phyloP scores from a whole-genome alignment of 2,797 vertebrate genomes.

The Cossypha heuglini region DNA sequence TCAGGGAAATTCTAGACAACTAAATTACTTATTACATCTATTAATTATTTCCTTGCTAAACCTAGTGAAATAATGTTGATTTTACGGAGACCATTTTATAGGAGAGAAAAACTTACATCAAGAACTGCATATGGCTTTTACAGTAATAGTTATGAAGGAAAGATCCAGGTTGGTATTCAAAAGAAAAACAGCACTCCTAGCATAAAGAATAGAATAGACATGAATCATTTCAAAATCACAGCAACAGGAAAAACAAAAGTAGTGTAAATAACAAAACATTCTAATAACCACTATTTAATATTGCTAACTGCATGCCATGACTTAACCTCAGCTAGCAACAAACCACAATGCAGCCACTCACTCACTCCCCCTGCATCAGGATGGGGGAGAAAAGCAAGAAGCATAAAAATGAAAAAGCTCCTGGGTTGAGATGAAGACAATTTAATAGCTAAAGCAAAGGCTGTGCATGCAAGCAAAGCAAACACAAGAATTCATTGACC shows the following conservation, averaged over 20 bases:
- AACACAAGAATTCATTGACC: neutral
- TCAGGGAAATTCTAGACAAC: neutral
- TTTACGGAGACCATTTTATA: neutral
- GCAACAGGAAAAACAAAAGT: neutral
- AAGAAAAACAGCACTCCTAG: neutral
- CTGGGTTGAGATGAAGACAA: neutral
- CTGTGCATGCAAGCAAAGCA: neutral
- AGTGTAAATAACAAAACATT: neutral
- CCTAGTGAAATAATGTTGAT: neutral
- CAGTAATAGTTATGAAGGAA: neutral
- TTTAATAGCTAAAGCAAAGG: neutral
- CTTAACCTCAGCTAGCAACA: neutral
- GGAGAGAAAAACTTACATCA: neutral
- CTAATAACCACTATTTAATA: neutral
- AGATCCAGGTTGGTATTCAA: neutral
- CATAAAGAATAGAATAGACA: neutral
- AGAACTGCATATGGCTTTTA: neutral
- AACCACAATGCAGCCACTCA: neutral
- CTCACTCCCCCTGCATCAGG: neutral
- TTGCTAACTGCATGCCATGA: neutral
- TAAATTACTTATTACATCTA: neutral
- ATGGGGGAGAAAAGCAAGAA: neutral
- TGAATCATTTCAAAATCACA: neutral
- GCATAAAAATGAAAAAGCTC: neutral
- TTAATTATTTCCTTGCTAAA: neutral